Conservation (phyloP, 1,140 invertebrate species). For the Tenebrio molitor region DNA sequence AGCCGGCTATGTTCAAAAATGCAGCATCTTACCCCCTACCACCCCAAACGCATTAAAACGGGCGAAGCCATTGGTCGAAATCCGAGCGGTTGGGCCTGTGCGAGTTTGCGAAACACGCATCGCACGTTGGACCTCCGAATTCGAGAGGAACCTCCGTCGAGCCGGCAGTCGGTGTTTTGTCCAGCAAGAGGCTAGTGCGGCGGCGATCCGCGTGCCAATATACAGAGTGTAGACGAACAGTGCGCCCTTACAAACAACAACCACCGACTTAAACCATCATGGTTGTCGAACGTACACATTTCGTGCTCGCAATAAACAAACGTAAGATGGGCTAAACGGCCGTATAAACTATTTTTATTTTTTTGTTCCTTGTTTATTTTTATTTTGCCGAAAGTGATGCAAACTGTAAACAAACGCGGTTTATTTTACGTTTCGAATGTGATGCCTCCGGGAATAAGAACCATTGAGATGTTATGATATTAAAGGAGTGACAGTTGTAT, state of each 20-base stretch:
- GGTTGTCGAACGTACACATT: slow-evolving; percentile 11
- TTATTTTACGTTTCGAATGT: slow-evolving; percentile 50
- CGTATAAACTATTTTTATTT: slow-evolving; percentile 49
- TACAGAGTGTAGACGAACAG: slow-evolving; percentile 21
- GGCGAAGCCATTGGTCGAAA: slow-evolving; percentile 54
- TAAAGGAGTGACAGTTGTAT: slow-evolving; percentile 60
- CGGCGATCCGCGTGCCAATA: slow-evolving; percentile 34
- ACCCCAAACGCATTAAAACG: slow-evolving; percentile 51
- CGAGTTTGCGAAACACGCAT: slow-evolving; percentile 52
- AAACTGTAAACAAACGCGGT: slow-evolving; percentile 41
- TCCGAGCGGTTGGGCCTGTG: slow-evolving; percentile 47
- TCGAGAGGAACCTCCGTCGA: slow-evolving; percentile 41
- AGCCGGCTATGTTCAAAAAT: slow-evolving; percentile 54
- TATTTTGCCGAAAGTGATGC: slow-evolving; percentile 46
- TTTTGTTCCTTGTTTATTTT: slow-evolving; percentile 50
- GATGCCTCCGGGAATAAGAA: slow-evolving; percentile 53
- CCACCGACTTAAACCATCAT: background rate
- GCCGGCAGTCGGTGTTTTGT: slow-evolving; percentile 48
- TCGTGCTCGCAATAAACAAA: background rate
- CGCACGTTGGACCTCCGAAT: slow-evolving; percentile 50
- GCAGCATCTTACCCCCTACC: slow-evolving; percentile 54
- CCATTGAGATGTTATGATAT: slow-evolving; percentile 62
- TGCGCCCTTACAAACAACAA: slow-evolving; percentile 2
- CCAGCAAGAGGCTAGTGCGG: slow-evolving; percentile 45
- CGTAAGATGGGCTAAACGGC: slow-evolving; percentile 55